These are phyloP conservation scores for Porites divaricata DNA, from an alignment of 92 coral and sea anemone genomes.

Conservation along the genomic window DNA sequence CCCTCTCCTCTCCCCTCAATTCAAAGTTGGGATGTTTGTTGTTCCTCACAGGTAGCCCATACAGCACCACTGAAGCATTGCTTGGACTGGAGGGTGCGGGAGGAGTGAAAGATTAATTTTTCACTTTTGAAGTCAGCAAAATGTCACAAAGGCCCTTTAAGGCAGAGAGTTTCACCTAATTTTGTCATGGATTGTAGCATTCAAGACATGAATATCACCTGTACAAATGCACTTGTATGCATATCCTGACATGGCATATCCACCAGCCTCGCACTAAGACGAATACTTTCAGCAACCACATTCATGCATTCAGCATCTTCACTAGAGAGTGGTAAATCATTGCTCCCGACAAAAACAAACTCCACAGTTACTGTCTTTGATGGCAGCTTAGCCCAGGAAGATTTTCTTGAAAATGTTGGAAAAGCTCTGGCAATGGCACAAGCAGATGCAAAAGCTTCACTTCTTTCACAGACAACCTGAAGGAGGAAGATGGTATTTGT, in stretches of 20 bases:
- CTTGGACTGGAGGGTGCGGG: too few species aligned
- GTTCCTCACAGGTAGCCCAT: too few species aligned
- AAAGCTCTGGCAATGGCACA: constrained; percentile 93
- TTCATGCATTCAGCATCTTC: constrained; percentile 81
- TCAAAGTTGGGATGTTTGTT: too few species aligned
- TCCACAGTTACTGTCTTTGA: constrained; percentile 85
- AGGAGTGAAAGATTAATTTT: too few species aligned
- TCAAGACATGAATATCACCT: constrained; percentile 48
- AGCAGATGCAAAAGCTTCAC: constrained; percentile 86
- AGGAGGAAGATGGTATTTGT: neutral
- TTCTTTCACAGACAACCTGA: constrained; percentile 93
- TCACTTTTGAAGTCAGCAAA: too few species aligned
- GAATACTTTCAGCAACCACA: constrained; percentile 89
- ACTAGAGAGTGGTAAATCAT: constrained; percentile 69
- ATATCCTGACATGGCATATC: constrained; percentile 92
- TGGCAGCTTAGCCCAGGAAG: constrained; percentile 32
- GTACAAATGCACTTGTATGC: constrained; percentile 93
- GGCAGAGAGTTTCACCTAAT: too few species aligned
- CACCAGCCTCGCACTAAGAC: constrained; percentile 87
- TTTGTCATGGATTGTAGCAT: neutral
- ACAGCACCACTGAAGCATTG: too few species aligned
- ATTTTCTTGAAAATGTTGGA: constrained; percentile 82
- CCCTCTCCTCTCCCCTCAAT: too few species aligned
- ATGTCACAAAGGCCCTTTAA: too few species aligned
- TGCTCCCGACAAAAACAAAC: constrained; percentile 79